A percentile compares a stretch with the other conserved stretches of the same genome.
Conservation (phyloP, 2,888 invertebrate genomes). For the Aporophyla lueneburgensis region DNA sequence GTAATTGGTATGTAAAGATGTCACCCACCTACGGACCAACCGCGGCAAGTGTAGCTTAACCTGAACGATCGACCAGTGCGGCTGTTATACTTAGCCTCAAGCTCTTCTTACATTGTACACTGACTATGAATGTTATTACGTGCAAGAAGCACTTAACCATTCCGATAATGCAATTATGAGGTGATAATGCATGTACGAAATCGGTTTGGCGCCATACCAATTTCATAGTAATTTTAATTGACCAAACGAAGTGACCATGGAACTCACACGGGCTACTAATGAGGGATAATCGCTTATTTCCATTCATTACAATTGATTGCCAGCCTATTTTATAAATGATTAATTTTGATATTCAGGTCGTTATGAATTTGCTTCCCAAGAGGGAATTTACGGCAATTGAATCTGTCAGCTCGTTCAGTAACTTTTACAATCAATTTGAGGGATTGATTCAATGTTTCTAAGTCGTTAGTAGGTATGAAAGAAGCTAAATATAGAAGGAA, state of each 20-base stretch:
- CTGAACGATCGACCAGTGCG: too few species aligned
- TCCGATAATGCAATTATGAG: background rate
- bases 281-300: conserved; percentile 11
- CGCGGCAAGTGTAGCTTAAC: too few species aligned
- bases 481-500: background rate
- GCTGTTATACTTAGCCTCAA: too few species aligned
- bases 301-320: conserved; percentile 23
- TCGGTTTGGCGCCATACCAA: background rate
- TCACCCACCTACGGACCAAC: too few species aligned
- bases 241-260: conserved; percentile 31
- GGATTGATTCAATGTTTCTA: conserved; percentile 48
- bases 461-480: conserved; percentile 32
- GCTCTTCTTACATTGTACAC: too few species aligned
- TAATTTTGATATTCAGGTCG: conserved; percentile 42
- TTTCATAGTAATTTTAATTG: conserved; percentile 15
- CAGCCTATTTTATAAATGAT: conserved; percentile 27
- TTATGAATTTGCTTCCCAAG: conserved; percentile 32
- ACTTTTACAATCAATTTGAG: conserved; percentile 53
- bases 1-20: too few species aligned
- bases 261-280: background rate
- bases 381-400: conserved; percentile 46
- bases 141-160: background rate
- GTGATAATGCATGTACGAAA: background rate
- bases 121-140: too few species aligned
- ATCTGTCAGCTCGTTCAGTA: conserved; percentile 50